A percentile compares a stretch with the other conserved stretches of the same genome.
Conservation (phyloP, 2,888 invertebrate species). For the Drosophila recens region DNA sequence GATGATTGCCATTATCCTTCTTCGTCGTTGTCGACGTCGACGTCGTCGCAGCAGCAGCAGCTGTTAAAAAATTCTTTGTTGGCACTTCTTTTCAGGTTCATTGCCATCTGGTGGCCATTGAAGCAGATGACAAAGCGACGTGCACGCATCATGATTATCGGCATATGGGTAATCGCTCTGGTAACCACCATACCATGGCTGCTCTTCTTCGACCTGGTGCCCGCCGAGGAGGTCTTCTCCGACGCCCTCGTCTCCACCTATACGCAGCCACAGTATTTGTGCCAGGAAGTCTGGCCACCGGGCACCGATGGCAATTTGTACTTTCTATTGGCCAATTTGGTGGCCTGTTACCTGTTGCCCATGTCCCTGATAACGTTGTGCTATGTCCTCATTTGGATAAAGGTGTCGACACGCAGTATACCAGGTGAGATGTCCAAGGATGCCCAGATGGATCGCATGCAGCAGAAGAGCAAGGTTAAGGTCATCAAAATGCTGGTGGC, state of each 20-base stretch:
- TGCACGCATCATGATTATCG: constrained; percentile 93
- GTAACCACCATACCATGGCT: constrained; percentile 96
- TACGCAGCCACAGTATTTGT: constrained; percentile 90
- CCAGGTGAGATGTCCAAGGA: constrained; percentile 94
- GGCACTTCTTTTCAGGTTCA: constrained; percentile 90
- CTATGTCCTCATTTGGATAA: constrained; percentile 96
- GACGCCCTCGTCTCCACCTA: constrained; percentile 88
- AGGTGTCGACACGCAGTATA: constrained; percentile 94
- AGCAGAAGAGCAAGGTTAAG: constrained; percentile 97
- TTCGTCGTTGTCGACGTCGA: no score
- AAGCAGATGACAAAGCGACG: constrained; percentile 96
- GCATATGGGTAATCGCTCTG: constrained; percentile 95
- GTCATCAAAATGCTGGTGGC: constrained; percentile 97
- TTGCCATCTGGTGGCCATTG: constrained; percentile 98
- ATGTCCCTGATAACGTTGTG: constrained; percentile 96
- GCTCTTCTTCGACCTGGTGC: constrained; percentile 92
- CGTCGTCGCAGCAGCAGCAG: constrained; percentile 29
- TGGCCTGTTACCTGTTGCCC: constrained; percentile 95
- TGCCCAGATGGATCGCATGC: constrained; percentile 95
- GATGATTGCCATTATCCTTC: constrained; percentile 68
- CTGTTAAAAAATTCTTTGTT: constrained; percentile 68
- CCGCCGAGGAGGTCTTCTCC: constrained; percentile 85
- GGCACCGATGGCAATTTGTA: constrained; percentile 92
- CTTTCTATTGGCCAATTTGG: constrained; percentile 94
- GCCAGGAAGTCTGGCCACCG: constrained; percentile 94